A percentile compares a stretch with the other conserved stretches of the same genome.
These are phyloP conservation scores for Diplosoma virens DNA, from an alignment of 23 tunicate species.

Conservation along the genomic window DNA sequence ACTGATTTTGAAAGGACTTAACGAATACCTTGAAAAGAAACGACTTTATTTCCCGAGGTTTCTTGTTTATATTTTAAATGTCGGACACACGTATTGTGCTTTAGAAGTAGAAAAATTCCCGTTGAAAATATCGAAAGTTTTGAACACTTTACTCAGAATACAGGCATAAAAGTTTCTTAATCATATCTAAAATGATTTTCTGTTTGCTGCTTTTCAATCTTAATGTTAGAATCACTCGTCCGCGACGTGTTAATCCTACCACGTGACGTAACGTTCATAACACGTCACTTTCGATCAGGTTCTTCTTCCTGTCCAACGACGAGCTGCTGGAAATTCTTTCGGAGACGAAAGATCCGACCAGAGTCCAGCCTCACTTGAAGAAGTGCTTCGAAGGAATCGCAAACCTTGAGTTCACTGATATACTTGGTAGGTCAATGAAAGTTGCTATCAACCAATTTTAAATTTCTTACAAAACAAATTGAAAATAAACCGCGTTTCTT, in stretches of 20 bases:
- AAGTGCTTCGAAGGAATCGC: conserved; percentile 99
- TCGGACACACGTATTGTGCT: too few relatives aligned
- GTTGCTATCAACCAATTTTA: too few relatives aligned
- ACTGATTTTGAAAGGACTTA: conserved; percentile 92
- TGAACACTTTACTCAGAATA: too few relatives aligned
- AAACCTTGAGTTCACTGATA: conserved; percentile 90
- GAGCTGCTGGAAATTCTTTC: conserved; percentile 96
- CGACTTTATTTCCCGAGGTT: conserved; percentile 97
- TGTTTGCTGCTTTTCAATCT: neutral
- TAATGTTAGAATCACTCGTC: too few relatives aligned
- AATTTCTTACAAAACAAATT: too few relatives aligned
- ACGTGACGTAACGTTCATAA: too few relatives aligned
- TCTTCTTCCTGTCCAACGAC: conserved; percentile 98
- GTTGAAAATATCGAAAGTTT: too few relatives aligned
- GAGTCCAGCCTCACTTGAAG: conserved; percentile 98
- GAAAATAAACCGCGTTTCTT: too few relatives aligned
- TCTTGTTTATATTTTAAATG: too few relatives aligned
- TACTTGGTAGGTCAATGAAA: conserved; percentile 82
- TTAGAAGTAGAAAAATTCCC: too few relatives aligned
- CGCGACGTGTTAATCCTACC: too few relatives aligned
- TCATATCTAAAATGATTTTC: neutral
- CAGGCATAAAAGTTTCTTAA: neutral
- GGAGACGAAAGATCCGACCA: conserved; percentile 98
- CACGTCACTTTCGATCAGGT: conserved; percentile 25
- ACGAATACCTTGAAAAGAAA: conserved; percentile 95